Conservation (phyloP, 2,113 vertebrate species). For the Athene noctua region DNA sequence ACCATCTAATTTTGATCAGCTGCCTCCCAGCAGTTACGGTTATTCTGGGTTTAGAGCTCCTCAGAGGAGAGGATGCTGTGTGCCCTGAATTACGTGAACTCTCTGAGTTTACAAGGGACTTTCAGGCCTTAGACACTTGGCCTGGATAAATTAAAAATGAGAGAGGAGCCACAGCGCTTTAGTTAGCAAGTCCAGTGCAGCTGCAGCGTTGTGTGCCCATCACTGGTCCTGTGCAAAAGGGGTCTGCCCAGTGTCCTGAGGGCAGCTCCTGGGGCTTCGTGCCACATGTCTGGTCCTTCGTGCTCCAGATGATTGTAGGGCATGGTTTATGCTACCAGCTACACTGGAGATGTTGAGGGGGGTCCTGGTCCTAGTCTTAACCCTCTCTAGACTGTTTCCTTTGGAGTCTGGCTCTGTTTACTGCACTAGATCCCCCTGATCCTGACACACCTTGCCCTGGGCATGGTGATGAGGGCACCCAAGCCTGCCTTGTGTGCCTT, state of each 20-base stretch:
- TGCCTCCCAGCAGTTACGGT: neutral
- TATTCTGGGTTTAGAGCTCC: neutral
- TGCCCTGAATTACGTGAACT: neutral
- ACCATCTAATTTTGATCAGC: neutral
- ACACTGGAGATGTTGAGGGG: neutral
- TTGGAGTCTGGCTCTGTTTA: neutral
- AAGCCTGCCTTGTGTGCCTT: neutral
- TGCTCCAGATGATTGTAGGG: neutral
- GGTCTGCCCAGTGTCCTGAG: neutral
- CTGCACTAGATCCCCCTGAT: neutral
- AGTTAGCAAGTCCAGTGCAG: neutral
- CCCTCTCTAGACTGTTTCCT: neutral
- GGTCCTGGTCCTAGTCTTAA: neutral
- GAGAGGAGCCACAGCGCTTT: neutral
- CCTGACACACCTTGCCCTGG: neutral
- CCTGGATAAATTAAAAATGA: neutral
- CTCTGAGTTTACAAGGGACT: neutral
- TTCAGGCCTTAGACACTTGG: neutral
- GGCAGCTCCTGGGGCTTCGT: neutral
- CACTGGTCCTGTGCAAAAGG: fast-evolving
- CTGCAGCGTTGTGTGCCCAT: neutral
- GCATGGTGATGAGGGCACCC: neutral
- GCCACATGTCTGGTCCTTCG: too few species aligned
- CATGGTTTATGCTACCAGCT: neutral
- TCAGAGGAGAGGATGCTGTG: neutral